Evolutionary conservation across 2,113 vertebrate genomes (phyloP).

Genomic region (Oxyruncus cristatus): DNA sequence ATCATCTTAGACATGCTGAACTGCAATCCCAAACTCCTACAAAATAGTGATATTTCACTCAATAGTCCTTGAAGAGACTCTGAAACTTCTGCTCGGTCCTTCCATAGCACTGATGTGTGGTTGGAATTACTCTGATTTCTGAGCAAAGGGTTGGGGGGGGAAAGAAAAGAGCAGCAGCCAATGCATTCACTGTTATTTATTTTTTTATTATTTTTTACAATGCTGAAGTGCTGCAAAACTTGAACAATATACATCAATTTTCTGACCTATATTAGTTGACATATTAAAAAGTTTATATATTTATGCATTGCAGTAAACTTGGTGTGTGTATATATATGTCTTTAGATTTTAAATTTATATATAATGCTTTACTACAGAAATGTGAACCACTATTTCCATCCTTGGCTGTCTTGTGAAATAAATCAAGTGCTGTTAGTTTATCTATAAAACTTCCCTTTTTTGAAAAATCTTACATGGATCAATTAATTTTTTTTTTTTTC

Average conservation of each 20-base stretch:
- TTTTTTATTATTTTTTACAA: slow-evolving; percentile 28
- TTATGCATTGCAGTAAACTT: slow-evolving; percentile 46
- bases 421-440: slow-evolving; percentile 54
- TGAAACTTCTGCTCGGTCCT: slow-evolving; percentile 12
- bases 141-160: neutral
- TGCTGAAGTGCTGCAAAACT: slow-evolving; percentile 66
- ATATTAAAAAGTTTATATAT: slow-evolving; percentile 43
- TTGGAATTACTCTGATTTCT: neutral
- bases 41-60: neutral
- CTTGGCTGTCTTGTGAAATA: slow-evolving; percentile 48
- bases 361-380: slow-evolving; percentile 55
- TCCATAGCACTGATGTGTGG: neutral
- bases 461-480: neutral
- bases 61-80: neutral
- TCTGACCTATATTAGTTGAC: slow-evolving; percentile 36
- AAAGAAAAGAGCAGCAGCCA: slow-evolving; percentile 12
- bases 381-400: slow-evolving; percentile 59
- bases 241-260: slow-evolving; percentile 67
- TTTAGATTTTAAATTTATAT: slow-evolving; percentile 65
- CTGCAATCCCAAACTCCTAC: neutral
- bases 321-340: slow-evolving; percentile 35
- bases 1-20: neutral
- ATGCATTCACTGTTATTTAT: slow-evolving; percentile 4
- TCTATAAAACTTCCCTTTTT: slow-evolving; percentile 23
- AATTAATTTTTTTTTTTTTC: neutral